Evolutionary conservation across 2,888 invertebrate genomes (phyloP), one percentile per base, ranked within the genome.

Genomic region (Apotomis capreana): DNA sequence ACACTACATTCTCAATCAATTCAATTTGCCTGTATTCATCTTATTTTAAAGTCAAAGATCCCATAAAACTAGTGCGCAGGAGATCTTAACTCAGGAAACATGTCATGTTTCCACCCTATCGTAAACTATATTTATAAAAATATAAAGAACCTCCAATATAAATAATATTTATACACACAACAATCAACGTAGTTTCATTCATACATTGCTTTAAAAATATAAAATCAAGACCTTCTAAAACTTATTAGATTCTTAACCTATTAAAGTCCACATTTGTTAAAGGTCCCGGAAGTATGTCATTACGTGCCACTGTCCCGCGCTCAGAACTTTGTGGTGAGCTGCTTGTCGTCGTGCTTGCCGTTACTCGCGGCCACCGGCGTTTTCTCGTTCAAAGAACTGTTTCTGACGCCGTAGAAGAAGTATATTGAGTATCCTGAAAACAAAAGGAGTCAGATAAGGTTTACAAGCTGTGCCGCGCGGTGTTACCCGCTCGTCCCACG

Each of bases 381-480:
- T 86, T 36, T 80, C 68, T 80, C 80, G n/a, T 94, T 94, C 79
- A 96, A 95, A 0, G 94, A 90, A 70, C 98, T 98, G 84, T 98
- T 94, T 55, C 94, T 90, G 70, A 98, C 95, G 59, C 98, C 98
- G 84, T 98, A 98, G 75, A 93, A 86, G 87, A 98, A 97, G 88
- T 98, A 98, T 81, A 98, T 97, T 3, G 95, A 80, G 82, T 97
- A 96, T 65, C 97, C 97, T 97, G 89, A 5, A 89, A 88, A 68
- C 60, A 75, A 69, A 73, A 69, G 9, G n/a, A 26, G 26, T 26
- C 26, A 26, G 2, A 26, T 26, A 26, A 26, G 26, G 26, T 26
- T 26, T 26, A 26, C 26, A 26, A 26, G 26, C 26, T 26, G 26
- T 2, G 2, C 0, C 26, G 26, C 26, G 26, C 26, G 26, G 26